Evolutionary conservation across 2,113 vertebrate species (phyloP).

Genomic region (Mesitornis unicolor): DNA sequence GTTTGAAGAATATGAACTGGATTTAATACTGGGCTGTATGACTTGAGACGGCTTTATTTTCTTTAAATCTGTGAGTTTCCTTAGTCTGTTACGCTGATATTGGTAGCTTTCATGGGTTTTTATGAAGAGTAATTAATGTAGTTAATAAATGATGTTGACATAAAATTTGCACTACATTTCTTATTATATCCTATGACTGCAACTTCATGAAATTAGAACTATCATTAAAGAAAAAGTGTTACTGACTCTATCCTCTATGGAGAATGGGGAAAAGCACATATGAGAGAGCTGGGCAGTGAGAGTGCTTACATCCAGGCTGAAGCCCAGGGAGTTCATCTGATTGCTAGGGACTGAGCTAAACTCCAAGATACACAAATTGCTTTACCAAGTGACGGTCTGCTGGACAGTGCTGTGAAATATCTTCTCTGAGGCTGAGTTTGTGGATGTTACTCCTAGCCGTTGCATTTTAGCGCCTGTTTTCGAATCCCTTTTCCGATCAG

Average conservation of each 20-base stretch:
- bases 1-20: background rate
- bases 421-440: background rate
- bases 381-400: background rate
- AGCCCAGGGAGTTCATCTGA: background rate
- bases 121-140: background rate
- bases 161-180: background rate
- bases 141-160: background rate
- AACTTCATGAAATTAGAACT: constrained; percentile 13
- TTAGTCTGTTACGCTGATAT: background rate
- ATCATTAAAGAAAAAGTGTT: background rate
- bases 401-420: background rate
- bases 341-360: background rate
- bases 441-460: background rate
- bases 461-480: background rate
- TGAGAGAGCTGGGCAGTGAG: background rate
- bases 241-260: background rate
- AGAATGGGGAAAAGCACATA: background rate
- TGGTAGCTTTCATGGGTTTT: background rate
- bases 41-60: background rate
- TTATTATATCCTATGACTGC: background rate
- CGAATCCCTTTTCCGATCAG: background rate
- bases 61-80: background rate
- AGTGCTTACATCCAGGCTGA: background rate
- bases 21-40: background rate
- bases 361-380: accelerated